phyloP scores from a whole-genome alignment of 1,140 invertebrate species.

The Heliconius hewitsoni region DNA sequence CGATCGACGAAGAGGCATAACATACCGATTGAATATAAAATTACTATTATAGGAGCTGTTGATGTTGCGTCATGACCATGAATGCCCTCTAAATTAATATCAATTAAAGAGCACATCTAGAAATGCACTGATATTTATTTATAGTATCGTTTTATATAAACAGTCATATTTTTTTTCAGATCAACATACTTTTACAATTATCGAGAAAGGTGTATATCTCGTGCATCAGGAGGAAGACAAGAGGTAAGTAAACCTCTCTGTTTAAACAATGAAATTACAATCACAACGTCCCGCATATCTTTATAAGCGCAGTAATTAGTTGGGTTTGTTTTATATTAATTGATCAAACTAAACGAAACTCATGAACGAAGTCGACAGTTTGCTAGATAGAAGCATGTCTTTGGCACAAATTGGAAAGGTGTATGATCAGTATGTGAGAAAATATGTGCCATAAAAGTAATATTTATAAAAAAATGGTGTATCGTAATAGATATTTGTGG shows the following conservation, averaged over 20 bases:
- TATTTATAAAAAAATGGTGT: constrained; percentile 18
- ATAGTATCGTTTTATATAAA: neutral
- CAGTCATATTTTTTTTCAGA: neutral
- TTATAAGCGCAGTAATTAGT: constrained; percentile 43
- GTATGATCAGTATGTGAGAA: constrained; percentile 29
- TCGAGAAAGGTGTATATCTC: constrained; percentile 5
- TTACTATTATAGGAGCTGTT: constrained; percentile 4
- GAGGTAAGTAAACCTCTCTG: constrained; percentile 8
- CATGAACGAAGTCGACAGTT: constrained; percentile 63
- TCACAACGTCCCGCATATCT: constrained; percentile 34
- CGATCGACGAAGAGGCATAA: neutral
- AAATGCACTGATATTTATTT: constrained; percentile 1
- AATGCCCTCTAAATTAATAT: constrained; percentile 39
- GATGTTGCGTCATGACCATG: constrained; percentile 9
- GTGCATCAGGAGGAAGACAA: constrained; percentile 2
- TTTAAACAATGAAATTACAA: constrained; percentile 31
- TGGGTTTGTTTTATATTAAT: constrained; percentile 47
- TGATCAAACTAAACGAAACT: constrained; percentile 40
- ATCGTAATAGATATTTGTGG: neutral
- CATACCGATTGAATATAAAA: neutral
- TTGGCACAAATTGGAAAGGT: constrained; percentile 7
- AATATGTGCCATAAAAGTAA: neutral
- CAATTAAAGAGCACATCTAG: constrained; percentile 9
- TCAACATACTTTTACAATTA: neutral
- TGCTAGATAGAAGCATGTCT: constrained; percentile 47